These are phyloP conservation scores for Eleginops maclovinus DNA, from an alignment of 2,113 vertebrate species.

Conservation along the genomic window DNA sequence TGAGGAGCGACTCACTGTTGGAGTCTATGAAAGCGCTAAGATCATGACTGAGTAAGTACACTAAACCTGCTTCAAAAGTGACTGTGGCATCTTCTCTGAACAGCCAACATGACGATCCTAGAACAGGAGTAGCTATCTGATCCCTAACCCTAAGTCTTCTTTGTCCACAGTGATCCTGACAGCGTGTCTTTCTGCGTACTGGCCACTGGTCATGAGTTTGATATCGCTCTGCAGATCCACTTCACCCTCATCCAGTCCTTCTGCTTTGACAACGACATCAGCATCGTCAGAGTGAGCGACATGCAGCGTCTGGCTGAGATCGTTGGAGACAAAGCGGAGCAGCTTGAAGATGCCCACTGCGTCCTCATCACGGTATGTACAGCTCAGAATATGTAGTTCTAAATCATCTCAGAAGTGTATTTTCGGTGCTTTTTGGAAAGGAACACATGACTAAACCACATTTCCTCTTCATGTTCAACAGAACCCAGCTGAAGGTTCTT, in stretches of 20 bases:
- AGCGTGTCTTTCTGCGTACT: constrained; percentile 84
- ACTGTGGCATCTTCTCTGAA: neutral
- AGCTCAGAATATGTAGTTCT: neutral
- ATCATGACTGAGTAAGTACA: constrained; percentile 95
- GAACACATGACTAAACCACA: neutral
- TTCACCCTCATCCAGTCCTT: constrained; percentile 88
- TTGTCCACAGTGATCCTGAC: constrained; percentile 79
- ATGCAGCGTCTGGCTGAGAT: constrained; percentile 79
- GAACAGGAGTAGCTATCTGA: constrained; percentile 18
- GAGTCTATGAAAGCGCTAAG: constrained; percentile 96
- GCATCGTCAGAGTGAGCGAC: constrained; percentile 84
- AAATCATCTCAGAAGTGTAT: rapidly evolving
- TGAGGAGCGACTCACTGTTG: constrained; percentile 91
- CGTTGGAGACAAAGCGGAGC: constrained; percentile 72
- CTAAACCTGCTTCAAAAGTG: neutral
- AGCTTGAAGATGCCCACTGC: constrained; percentile 83
- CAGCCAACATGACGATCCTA: rapidly evolving
- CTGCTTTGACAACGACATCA: constrained; percentile 88
- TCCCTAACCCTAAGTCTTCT: neutral
- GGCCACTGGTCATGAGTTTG: constrained; percentile 76
- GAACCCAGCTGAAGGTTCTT: constrained; percentile 82
- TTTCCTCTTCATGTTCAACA: constrained; percentile 48
- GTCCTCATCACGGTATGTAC: constrained; percentile 85
- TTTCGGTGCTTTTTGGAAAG: neutral
- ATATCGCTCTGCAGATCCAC: constrained; percentile 85